Percentiles rank a stretch among this genome's conserved stretches.
These are phyloP conservation scores for Pygoscelis antarcticus DNA, from an alignment of 2,113 vertebrate species.

Conservation along the genomic window DNA sequence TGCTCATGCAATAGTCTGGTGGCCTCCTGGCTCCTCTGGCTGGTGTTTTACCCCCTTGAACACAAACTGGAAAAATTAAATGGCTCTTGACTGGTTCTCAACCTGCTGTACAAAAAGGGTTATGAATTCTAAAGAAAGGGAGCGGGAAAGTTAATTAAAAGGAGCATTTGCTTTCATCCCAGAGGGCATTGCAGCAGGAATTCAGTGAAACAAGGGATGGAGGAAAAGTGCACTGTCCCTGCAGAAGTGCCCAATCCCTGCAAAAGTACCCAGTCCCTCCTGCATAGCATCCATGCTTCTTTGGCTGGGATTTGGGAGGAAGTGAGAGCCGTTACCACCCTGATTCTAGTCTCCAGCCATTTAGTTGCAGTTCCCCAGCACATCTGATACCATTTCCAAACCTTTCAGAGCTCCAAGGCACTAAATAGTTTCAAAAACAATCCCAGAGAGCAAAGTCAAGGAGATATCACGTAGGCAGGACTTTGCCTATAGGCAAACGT, in stretches of 20 bases:
- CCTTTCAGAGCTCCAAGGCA: background rate
- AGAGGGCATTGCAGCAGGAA: background rate
- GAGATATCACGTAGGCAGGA: background rate
- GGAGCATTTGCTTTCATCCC: background rate
- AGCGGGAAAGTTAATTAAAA: background rate
- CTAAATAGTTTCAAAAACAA: background rate
- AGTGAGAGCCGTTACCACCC: background rate
- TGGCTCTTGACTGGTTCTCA: background rate
- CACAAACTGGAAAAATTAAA: background rate
- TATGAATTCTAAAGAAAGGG: background rate
- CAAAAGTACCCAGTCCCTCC: background rate
- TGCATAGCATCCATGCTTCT: fast-evolving
- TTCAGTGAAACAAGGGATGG: background rate
- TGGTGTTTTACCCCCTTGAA: background rate
- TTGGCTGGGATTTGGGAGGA: background rate
- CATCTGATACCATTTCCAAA: background rate
- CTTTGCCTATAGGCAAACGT: background rate
- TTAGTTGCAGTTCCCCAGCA: background rate
- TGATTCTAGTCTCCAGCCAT: background rate
- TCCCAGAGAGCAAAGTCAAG: background rate
- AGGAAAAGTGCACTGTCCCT: background rate
- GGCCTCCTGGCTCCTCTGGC: background rate
- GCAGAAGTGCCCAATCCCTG: background rate
- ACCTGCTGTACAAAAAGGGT: background rate
- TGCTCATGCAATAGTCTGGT: background rate